phyloP scores from a whole-genome alignment of 1,140 invertebrate genomes.

The Chrysopa pallens region DNA sequence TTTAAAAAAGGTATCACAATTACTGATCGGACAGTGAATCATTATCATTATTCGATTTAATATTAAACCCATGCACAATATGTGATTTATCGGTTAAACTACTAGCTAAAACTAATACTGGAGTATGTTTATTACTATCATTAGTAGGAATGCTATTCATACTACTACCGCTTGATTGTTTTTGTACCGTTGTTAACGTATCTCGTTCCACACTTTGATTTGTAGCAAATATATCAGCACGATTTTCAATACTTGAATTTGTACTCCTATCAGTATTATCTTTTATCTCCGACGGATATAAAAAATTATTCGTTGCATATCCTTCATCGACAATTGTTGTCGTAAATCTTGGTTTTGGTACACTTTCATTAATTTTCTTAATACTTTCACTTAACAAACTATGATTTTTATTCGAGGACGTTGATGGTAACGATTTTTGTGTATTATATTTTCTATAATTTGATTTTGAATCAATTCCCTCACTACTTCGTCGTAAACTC shows the following conservation, averaged over 20 bases:
- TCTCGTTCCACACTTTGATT: neutral
- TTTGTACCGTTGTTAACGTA: slow-evolving; percentile 2
- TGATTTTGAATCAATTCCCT: neutral
- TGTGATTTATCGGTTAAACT: slow-evolving; percentile 22
- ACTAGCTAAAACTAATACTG: slow-evolving; percentile 22
- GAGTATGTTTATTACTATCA: slow-evolving; percentile 9
- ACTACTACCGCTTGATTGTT: neutral
- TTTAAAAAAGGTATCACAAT: too few species aligned
- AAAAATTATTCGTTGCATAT: too few species aligned
- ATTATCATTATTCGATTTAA: slow-evolving; percentile 13
- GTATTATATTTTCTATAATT: neutral
- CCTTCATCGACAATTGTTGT: slow-evolving; percentile 23
- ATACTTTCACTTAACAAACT: neutral
- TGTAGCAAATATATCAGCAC: neutral
- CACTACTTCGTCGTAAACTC: neutral
- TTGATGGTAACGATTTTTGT: too few species aligned
- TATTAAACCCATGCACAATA: slow-evolving; percentile 20
- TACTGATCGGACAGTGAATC: too few species aligned
- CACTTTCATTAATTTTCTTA: neutral
- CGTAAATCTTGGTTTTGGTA: slow-evolving; percentile 15
- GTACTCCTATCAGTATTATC: slow-evolving; percentile 6
- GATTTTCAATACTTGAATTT: neutral
- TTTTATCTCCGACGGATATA: slow-evolving; percentile 7
- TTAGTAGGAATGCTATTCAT: neutral
- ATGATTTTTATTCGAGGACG: neutral